Evolutionary conservation across 2,797 vertebrate species (phyloP).

Genomic region (Xyrichtys novacula): DNA sequence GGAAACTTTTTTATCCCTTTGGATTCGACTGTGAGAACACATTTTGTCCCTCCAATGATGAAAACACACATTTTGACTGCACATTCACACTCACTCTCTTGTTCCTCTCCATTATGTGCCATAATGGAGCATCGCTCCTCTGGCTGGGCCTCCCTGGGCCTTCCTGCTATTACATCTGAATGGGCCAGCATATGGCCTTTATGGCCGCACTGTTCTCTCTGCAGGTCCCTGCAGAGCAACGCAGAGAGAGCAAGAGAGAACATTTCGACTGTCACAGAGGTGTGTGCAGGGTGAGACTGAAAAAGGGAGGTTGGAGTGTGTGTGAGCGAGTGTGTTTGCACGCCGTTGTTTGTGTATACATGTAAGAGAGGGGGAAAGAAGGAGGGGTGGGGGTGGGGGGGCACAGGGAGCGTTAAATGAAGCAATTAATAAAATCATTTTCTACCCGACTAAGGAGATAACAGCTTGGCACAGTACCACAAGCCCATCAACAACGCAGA

Average conservation of each 20-base stretch:
- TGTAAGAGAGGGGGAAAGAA: constrained; percentile 31
- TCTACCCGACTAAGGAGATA: constrained; percentile 89
- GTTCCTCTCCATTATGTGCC: constrained; percentile 69
- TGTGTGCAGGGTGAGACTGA: constrained; percentile 53
- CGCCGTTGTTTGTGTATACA: constrained; percentile 71
- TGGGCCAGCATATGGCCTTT: constrained; percentile 84
- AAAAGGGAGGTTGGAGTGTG: constrained; percentile 49
- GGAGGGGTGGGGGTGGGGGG: constrained; percentile 58
- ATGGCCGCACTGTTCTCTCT: constrained; percentile 72
- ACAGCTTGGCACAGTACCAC: constrained; percentile 85
- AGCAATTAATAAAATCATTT: constrained; percentile 91
- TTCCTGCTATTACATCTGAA: constrained; percentile 78
- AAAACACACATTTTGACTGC: constrained; percentile 20
- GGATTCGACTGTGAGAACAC: constrained; percentile 25
- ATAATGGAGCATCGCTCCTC: constrained; percentile 69
- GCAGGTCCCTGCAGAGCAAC: constrained; percentile 71
- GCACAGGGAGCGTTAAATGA: constrained; percentile 83
- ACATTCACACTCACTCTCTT: constrained; percentile 41
- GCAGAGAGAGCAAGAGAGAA: constrained; percentile 34
- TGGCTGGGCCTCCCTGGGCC: constrained; percentile 70
- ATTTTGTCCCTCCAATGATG: constrained; percentile 22
- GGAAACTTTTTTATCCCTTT: constrained; percentile 11
- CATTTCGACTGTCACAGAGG: constrained; percentile 73
- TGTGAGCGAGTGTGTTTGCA: constrained; percentile 31
- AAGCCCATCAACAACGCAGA: constrained; percentile 81